phyloP scores from a whole-genome alignment of 2,888 invertebrate species.

The Plagodis dolabraria region DNA sequence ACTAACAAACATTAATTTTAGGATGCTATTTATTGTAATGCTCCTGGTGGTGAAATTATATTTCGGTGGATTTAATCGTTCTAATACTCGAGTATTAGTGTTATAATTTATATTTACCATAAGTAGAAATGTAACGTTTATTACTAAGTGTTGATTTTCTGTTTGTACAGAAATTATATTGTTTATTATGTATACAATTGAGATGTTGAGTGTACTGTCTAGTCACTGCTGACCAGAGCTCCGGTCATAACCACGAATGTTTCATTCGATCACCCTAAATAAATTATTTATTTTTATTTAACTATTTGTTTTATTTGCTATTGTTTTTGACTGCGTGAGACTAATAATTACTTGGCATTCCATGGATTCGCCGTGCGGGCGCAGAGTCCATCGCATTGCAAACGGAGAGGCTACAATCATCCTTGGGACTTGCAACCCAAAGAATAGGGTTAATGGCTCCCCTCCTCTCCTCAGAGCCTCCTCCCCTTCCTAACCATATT shows the following conservation, averaged over 20 bases:
- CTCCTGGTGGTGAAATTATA: constrained; percentile 77
- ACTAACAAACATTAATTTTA: constrained; percentile 78
- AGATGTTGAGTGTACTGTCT: constrained; percentile 83
- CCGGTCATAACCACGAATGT: constrained; percentile 71
- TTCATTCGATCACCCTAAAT: constrained; percentile 74
- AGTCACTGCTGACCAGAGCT: constrained; percentile 80
- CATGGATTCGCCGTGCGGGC: too few species aligned
- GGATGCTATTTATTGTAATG: constrained; percentile 68
- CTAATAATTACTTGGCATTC: too few species aligned
- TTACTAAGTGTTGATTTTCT: constrained; percentile 82
- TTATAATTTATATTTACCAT: constrained; percentile 78
- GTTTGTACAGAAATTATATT: constrained; percentile 79
- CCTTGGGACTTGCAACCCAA: too few species aligned
- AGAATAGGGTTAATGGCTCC: too few species aligned
- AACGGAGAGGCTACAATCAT: too few species aligned
- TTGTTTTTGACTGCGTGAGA: too few species aligned
- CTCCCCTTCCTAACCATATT: too few species aligned
- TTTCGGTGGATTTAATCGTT: constrained; percentile 80
- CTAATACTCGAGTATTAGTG: constrained; percentile 85
- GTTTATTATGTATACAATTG: constrained; percentile 77
- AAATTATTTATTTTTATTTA: constrained; percentile 83
- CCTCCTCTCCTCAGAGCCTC: too few species aligned
- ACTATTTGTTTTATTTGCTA: constrained; percentile 52
- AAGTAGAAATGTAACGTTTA: constrained; percentile 80
- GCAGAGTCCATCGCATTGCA: too few species aligned